phyloP scores from a whole-genome alignment of 2,888 invertebrate species.

The Cyaniris semiargus region DNA sequence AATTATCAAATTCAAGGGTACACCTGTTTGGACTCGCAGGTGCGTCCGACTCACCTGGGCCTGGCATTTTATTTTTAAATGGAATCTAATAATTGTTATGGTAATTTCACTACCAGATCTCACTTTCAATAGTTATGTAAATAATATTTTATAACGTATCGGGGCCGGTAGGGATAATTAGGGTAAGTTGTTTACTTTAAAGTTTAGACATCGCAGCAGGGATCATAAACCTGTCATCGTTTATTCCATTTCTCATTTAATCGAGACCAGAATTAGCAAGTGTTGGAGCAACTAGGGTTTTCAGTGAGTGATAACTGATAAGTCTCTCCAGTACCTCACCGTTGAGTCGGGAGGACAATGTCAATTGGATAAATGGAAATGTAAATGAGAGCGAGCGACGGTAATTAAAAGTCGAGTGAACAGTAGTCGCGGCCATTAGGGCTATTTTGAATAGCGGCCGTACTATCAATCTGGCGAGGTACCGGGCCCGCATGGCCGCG shows the following conservation, averaged over 20 bases:
- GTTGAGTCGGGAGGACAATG: background rate
- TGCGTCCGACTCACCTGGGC: constrained; percentile 1
- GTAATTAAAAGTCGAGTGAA: constrained; percentile 30
- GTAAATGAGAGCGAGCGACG: constrained; percentile 12
- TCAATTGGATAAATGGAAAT: constrained; percentile 29
- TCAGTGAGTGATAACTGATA: constrained; percentile 2
- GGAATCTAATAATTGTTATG: constrained; percentile 22
- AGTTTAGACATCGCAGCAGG: background rate
- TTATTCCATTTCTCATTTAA: background rate
- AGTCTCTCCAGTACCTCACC: background rate
- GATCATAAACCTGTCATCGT: background rate
- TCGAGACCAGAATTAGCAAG: background rate
- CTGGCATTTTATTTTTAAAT: constrained; percentile 8
- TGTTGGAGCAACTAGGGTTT: background rate
- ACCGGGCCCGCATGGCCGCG: constrained; percentile 61
- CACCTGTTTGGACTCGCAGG: constrained; percentile 19
- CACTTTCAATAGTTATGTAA: constrained; percentile 3
- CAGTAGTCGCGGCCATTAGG: constrained; percentile 37
- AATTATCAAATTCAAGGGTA: background rate
- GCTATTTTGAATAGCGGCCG: constrained; percentile 47
- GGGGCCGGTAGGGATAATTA: background rate
- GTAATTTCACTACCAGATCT: background rate
- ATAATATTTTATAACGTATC: background rate
- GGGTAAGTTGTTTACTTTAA: background rate
- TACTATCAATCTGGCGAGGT: constrained; percentile 53